These are phyloP conservation scores for Drosophila serrata DNA, from an alignment of 1,140 invertebrate species.

Conservation along the genomic window DNA sequence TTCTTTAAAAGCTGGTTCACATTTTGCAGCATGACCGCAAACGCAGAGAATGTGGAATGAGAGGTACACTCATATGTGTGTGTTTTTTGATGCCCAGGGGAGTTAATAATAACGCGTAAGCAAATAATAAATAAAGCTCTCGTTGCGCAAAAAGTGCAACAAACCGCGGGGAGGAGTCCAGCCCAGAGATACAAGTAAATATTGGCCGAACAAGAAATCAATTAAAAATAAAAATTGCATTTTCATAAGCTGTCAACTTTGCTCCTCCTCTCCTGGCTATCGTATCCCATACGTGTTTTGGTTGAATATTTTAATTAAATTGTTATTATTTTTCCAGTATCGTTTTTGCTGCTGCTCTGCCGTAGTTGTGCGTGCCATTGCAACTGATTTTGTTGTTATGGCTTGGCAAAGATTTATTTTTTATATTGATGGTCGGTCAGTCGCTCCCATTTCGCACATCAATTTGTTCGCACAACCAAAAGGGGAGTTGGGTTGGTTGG, in stretches of 20 bases:
- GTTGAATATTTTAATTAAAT: slow-evolving; percentile 81
- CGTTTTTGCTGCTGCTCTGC: slow-evolving; percentile 30
- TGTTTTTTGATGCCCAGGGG: slow-evolving; percentile 16
- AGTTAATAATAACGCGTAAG: slow-evolving; percentile 68
- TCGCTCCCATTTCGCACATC: slow-evolving; percentile 53
- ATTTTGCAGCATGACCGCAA: slow-evolving; percentile 9
- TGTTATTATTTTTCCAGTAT: slow-evolving; percentile 78
- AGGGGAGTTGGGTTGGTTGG: neutral
- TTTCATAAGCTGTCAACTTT: slow-evolving; percentile 75
- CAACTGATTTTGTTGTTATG: slow-evolving; percentile 82
- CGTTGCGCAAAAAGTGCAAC: slow-evolving; percentile 49
- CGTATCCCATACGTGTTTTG: slow-evolving; percentile 69
- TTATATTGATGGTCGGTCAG: slow-evolving; percentile 72
- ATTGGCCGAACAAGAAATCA: slow-evolving; percentile 75
- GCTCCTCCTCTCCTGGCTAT: slow-evolving; percentile 29
- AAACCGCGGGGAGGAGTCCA: slow-evolving; percentile 6
- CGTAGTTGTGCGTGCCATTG: slow-evolving; percentile 68
- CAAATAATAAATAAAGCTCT: slow-evolving; percentile 68
- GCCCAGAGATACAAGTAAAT: slow-evolving; percentile 63
- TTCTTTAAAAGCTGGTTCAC: slow-evolving; percentile 28
- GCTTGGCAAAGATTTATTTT: slow-evolving; percentile 79
- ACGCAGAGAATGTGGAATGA: neutral
- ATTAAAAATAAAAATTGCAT: slow-evolving; percentile 80
- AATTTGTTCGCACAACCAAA: slow-evolving; percentile 61
- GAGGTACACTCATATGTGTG: neutral